Base-by-base conservation (phyloP, 1,140 invertebrate species). In the Bursaphelenchus mucronatus region DNA sequence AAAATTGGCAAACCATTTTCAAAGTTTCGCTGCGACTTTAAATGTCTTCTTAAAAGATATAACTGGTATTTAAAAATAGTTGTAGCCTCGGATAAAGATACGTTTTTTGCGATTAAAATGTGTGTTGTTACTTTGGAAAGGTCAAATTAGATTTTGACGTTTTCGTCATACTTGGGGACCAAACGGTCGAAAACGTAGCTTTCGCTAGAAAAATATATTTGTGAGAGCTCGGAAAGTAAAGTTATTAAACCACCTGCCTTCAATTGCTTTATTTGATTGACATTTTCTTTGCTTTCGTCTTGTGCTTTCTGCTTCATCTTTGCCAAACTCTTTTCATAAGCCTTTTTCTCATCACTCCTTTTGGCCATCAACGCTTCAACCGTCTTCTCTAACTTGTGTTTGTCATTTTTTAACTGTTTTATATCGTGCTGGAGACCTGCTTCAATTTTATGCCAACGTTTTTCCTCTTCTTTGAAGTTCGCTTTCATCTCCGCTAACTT, bases 401-500 rank as follows among this genome's bases (percentile, higher is more conserved):
- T 50, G 1, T 30, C 15, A 30, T 15, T 1, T 30, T 30, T 17
- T 50, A 50, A 6, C 2, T 59, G 30, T 44, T 19, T 59, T 13
- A n/a, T 13, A n/a, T 21, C 52, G 1, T 59, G 44, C 40, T 49
- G 30, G 5, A n/a, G 13, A 51, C 52, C 54, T 49, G 57, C 57
- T 49, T 51, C 15, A 21, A 51, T 59, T 7, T 59, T 59, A 17
- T 17, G 15, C 57, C 57, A 59, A n/a, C 52, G 44, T 21, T 19
- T 21, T 21, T 59, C 57, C 41, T 53, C 15, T 13, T 59, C n/a
- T 45, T 69, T 66, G 64, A 68, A 66, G 43, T 3, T 40, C 41
- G 5, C 47, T n/a, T 69, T 17, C 64, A 66, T 15, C 21, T 66
- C 15, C 10, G 30, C 19, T 11, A 66, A 69, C 54, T 66, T 69